phyloP scores from a whole-genome alignment of 2,888 invertebrate species.

The Drosophila kanekoi region DNA sequence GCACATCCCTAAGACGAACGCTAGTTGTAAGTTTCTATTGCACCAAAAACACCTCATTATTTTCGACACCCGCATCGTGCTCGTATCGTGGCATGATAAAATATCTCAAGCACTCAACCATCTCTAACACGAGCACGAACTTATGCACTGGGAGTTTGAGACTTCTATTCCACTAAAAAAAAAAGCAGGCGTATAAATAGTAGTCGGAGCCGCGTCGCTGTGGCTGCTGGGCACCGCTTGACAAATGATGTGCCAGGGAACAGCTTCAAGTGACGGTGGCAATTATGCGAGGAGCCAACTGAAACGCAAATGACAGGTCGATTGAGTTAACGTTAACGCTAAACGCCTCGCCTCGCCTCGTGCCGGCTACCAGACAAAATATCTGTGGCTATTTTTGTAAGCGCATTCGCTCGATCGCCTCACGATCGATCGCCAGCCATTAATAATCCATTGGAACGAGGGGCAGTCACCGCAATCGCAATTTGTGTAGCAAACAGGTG shows the following conservation, averaged over 20 bases:
- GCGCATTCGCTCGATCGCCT: slow-evolving; percentile 57
- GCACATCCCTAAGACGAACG: too few species aligned
- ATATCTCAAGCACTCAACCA: slow-evolving; percentile 1
- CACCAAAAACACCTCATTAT: not conserved
- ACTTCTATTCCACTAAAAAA: slow-evolving; percentile 22
- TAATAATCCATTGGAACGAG: slow-evolving; percentile 78
- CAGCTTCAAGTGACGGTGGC: slow-evolving; percentile 82
- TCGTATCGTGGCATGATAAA: not conserved
- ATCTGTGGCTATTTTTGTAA: slow-evolving; percentile 68
- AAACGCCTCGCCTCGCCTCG: slow-evolving; percentile 67
- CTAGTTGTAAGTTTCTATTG: too few species aligned
- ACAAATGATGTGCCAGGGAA: slow-evolving; percentile 84
- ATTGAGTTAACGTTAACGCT: slow-evolving; percentile 83
- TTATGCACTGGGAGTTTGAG: slow-evolving; percentile 17
- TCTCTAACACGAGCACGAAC: slow-evolving; percentile 21
- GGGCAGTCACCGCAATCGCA: slow-evolving; percentile 36
- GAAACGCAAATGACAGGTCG: slow-evolving; percentile 83
- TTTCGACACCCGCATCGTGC: not conserved
- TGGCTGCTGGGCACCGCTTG: slow-evolving; percentile 58
- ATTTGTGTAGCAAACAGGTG: slow-evolving; percentile 69
- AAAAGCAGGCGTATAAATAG: slow-evolving; percentile 54
- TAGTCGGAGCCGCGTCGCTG: slow-evolving; percentile 23
- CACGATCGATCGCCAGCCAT: slow-evolving; percentile 81
- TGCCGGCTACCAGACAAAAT: slow-evolving; percentile 53
- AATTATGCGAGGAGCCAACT: slow-evolving; percentile 80